A percentile compares a stretch with the other conserved stretches of the same genome.
Conservation (phyloP, 2,888 invertebrate genomes). For the Altica lythri region DNA sequence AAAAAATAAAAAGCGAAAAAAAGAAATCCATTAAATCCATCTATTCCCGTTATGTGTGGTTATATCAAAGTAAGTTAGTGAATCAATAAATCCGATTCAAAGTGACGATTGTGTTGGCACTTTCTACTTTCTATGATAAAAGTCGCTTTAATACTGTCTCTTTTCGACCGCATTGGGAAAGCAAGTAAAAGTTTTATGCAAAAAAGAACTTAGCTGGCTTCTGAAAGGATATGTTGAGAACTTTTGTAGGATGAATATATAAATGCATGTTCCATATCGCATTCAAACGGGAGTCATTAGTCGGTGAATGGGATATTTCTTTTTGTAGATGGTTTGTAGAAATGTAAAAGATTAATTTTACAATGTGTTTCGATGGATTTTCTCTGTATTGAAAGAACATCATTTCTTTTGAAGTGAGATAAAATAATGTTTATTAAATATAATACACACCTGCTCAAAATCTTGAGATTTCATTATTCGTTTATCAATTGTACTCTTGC, state of each 20-base stretch:
- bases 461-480: no score
- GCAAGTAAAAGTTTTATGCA: conserved; percentile 20
- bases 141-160: conserved; percentile 20
- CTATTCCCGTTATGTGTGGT: conserved; percentile 18
- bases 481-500: no score
- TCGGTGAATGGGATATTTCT: neutral
- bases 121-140: conserved; percentile 24
- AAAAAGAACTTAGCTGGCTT: conserved; percentile 5
- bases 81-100: conserved; percentile 16
- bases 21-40: conserved; percentile 24
- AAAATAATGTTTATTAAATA: no score
- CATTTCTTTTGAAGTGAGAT: no score
- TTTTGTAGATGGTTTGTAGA: conserved; percentile 2
- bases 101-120: conserved; percentile 25
- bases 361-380: no score
- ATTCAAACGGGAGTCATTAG: conserved; percentile 8
- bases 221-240: conserved; percentile 3
- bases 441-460: no score
- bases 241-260: conserved; percentile 13
- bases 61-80: conserved; percentile 23
- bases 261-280: conserved; percentile 13
- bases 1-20: no score
- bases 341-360: neutral
- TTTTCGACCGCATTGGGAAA: conserved; percentile 7
- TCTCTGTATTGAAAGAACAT: no score